These are phyloP conservation scores for Sylvia atricapilla DNA, from an alignment of 2,113 vertebrate genomes.

Conservation along the genomic window DNA sequence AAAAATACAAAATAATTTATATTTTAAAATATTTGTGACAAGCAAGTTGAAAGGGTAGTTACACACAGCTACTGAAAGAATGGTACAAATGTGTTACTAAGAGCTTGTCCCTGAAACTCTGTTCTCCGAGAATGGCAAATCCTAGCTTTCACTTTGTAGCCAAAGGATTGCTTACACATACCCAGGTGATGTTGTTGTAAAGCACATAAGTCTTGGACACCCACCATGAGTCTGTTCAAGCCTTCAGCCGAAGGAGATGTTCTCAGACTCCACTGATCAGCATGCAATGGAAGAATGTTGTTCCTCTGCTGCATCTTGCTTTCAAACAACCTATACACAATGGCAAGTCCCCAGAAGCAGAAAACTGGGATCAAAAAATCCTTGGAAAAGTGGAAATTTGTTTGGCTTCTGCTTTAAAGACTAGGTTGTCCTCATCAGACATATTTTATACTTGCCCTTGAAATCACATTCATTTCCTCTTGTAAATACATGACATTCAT, in stretches of 20 bases:
- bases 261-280: neutral
- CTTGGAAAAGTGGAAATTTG: neutral
- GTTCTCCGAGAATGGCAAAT: neutral
- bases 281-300: neutral
- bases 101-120: neutral
- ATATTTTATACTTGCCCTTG: neutral
- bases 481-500: neutral
- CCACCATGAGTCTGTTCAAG: neutral
- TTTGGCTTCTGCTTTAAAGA: neutral
- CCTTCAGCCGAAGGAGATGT: neutral
- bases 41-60: neutral
- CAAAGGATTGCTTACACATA: neutral
- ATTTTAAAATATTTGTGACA: neutral
- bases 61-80: neutral
- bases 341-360: neutral
- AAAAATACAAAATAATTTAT: neutral
- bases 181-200: neutral
- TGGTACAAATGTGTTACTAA: neutral
- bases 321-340: neutral
- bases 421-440: neutral
- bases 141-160: neutral
- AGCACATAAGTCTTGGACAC: neutral
- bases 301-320: neutral
- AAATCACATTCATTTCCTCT: neutral
- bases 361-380: neutral